Base-by-base conservation (phyloP, 2,888 invertebrate genomes). In the Acronicta psi region DNA sequence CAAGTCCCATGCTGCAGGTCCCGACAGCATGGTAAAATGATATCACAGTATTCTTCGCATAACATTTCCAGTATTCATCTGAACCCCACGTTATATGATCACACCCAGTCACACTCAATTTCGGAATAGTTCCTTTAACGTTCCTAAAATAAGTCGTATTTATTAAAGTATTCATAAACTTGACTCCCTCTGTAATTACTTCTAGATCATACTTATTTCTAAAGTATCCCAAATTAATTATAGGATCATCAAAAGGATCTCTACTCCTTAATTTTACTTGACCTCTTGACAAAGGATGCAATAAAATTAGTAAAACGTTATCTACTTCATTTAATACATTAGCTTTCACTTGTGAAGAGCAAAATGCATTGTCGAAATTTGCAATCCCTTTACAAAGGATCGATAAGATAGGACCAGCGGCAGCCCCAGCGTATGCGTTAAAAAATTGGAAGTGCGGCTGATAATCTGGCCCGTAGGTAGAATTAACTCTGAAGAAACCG, bases 41-140 rank as follows among this genome's bases (percentile, higher is more conserved):
- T 25, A 93, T 87, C 0, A 95, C 94, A 17, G 95, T 86, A 61
- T 94, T 94, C 38, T 93, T 90, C 0, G 94, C 91, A 74, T 95
- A 95, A 76, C 97, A 97, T 41, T 90, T 90, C 95, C 96, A 96
- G 74, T 96, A 97, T 0, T 87, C 86, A 79, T 96, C 95, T 0
- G 94, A 90, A 17, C 91, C 95, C 78, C 94, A 95, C 0, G 76
- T 64, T 5, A 90, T 75, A 1, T 87, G 76, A 8, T 90, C 87
- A 77, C 96, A 96, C 0, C 92, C 94, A 0, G 94, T 92, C 0
- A 96, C 90, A 4, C 83, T 73, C 36, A 88, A 50, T 49, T 74
- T 80, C 0, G 81, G 81, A 7, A 91, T 43, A 37, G 73, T 73
- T 2, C 85, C 88, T 6, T 74, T 68, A 5, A 85, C 84, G 36